A percentile compares a stretch with the other conserved stretches of the same genome.
phyloP scores from a whole-genome alignment of 2,888 invertebrate species.

The Pocota personata region DNA sequence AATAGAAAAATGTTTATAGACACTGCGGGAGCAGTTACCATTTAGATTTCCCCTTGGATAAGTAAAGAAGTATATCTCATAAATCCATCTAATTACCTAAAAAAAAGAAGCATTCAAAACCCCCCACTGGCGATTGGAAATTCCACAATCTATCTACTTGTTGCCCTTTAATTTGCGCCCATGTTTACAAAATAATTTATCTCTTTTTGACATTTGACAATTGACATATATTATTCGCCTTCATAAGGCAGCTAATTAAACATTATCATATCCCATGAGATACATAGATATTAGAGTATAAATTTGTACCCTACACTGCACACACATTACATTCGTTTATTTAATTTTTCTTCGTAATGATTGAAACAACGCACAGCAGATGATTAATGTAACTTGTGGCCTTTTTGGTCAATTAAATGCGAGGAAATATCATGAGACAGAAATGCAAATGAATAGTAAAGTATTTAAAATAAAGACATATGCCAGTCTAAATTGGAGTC shows the following conservation, averaged over 20 bases:
- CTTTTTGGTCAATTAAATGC: slow-evolving; percentile 59
- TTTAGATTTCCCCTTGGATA: not conserved
- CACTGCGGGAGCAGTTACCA: slow-evolving; percentile 35
- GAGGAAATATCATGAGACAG: slow-evolving; percentile 36
- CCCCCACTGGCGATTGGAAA: not conserved
- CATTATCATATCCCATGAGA: slow-evolving; percentile 35
- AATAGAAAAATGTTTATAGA: not conserved
- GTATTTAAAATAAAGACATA: slow-evolving; percentile 34
- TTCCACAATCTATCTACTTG: not conserved
- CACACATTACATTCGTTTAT: not conserved
- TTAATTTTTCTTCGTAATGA: not conserved
- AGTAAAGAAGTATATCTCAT: not conserved
- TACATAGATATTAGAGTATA: not conserved
- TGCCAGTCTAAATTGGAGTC: slow-evolving; percentile 53
- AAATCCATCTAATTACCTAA: slow-evolving; percentile 8
- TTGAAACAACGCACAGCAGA: not conserved
- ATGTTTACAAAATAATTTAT: slow-evolving; percentile 42
- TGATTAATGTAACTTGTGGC: slow-evolving; percentile 54
- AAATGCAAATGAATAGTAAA: slow-evolving; percentile 54
- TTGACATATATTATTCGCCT: slow-evolving; percentile 33
- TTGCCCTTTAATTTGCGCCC: slow-evolving; percentile 16
- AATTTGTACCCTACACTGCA: not conserved
- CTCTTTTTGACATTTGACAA: slow-evolving; percentile 61
- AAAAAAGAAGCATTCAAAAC: not conserved
- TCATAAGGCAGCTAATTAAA: slow-evolving; percentile 59